Evolutionary conservation across 2,797 vertebrate genomes (phyloP).

Genomic region (Intellagama lesueurii): DNA sequence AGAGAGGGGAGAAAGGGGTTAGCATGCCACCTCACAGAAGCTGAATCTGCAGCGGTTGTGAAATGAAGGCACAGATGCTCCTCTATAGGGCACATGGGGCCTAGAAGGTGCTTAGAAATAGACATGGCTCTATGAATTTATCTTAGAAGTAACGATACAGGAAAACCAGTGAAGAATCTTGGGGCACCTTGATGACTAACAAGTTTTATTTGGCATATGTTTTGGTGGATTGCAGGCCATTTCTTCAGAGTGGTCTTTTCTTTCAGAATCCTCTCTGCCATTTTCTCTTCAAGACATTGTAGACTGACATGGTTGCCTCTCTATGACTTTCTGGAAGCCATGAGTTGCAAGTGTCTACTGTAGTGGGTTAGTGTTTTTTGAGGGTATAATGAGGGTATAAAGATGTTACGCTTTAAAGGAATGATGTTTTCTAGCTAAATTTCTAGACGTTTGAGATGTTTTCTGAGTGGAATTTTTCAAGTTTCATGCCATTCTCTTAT

Average conservation of each 20-base stretch:
- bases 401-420: background rate
- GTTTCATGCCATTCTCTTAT: background rate
- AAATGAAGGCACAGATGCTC: background rate
- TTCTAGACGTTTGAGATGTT: background rate
- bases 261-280: too few relatives aligned
- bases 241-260: too few relatives aligned
- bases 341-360: background rate
- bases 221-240: too few relatives aligned
- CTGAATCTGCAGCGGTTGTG: background rate
- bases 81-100: background rate
- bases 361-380: background rate
- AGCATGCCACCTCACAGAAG: background rate
- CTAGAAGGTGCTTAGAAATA: background rate
- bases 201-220: too few relatives aligned
- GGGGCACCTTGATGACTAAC: too few relatives aligned
- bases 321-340: background rate
- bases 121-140: too few relatives aligned
- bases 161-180: too few relatives aligned
- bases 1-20: background rate
- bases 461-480: background rate
- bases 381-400: background rate
- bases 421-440: background rate
- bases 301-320: too few relatives aligned
- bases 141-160: too few relatives aligned
- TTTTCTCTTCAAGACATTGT: too few relatives aligned